phyloP scores from a whole-genome alignment of 2,888 invertebrate genomes.

The Philereme vetulata region DNA sequence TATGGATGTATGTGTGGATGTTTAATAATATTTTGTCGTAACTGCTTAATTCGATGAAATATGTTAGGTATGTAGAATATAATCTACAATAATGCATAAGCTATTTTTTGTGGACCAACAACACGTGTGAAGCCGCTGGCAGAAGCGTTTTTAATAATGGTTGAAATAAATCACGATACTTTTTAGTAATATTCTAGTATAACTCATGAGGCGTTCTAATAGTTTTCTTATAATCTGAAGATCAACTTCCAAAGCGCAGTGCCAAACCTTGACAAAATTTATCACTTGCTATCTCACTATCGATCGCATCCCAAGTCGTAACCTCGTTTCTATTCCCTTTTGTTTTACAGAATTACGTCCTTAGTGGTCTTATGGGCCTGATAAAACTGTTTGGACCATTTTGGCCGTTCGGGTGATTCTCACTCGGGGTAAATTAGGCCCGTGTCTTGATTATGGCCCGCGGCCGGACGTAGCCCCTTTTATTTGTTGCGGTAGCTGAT shows the following conservation, averaged over 20 bases:
- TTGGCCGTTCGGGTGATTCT: conserved; percentile 39
- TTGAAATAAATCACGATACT: no score
- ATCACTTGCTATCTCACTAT: neutral
- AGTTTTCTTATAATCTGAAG: neutral
- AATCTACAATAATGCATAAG: no score
- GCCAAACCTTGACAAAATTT: neutral
- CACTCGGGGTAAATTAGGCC: conserved; percentile 60
- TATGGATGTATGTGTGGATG: no score
- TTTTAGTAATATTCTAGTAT: no score
- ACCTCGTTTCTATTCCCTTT: conserved; percentile 44
- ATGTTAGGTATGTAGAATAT: no score
- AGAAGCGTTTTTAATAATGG: no score
- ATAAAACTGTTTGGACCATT: conserved; percentile 61
- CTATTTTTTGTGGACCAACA: no score
- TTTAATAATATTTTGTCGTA: no score
- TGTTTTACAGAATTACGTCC: conserved; percentile 72
- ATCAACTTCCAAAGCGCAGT: neutral
- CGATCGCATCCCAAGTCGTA: neutral
- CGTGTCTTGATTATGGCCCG: conserved; percentile 54
- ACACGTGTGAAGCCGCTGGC: no score
- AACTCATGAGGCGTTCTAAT: neutral
- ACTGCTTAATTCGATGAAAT: no score
- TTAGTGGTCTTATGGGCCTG: conserved; percentile 68
- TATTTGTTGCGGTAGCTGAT: conserved; percentile 51
- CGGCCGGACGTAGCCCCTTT: conserved; percentile 43